Base-by-base conservation (phyloP, 2,888 invertebrate species). In the Uropetala carovei region DNA sequence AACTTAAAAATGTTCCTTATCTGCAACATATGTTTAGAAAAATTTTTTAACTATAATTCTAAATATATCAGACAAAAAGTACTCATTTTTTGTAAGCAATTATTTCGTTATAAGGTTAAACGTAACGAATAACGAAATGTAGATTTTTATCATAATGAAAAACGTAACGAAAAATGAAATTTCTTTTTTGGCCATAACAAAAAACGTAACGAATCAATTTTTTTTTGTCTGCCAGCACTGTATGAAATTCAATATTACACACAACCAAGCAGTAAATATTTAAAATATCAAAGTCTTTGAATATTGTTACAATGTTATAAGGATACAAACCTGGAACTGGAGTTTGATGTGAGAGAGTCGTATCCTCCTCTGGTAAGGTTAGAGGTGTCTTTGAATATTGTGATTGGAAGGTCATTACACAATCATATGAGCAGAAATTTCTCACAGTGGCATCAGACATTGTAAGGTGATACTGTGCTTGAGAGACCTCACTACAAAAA, bases 361-460 rank as follows among this genome's bases (percentile, higher is more conserved):
- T 57, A 68, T 64, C 82, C 3, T 64, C 91, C 9, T 83, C 91
- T n/a, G 91, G 81, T 16, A 91, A 9, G 9, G 92, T 83, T n/a
- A 92, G 30, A 14, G 92, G 91, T 58, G 92, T n/a, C n/a, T 68
- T 86, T 2, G 92, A 59, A 85, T 96, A 97, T 93, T 96, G 96
- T 92, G 96, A 96, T 94, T 98, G 98, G 94, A 98, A 98, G 93
- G 96, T 96, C 97, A 98, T 97, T 0, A 98, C 98, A 94, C 98
- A 98, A 94, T 97, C 97, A 94, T 98, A 98, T 16, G 97, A 97
- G 95, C 98, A 98, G 95, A 98, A 98, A 94, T 98, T 98, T 85
- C 98, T 95, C 93, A 98, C 97, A 3, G 98, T 97, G 5, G 97
- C 97, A 94, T 98, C 98, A 0, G 98, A 98, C 98, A 98, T 98